These are phyloP conservation scores for Scelioninae gen. 1 DNA, from an alignment of 2,888 invertebrate genomes.

Conservation along the genomic window DNA sequence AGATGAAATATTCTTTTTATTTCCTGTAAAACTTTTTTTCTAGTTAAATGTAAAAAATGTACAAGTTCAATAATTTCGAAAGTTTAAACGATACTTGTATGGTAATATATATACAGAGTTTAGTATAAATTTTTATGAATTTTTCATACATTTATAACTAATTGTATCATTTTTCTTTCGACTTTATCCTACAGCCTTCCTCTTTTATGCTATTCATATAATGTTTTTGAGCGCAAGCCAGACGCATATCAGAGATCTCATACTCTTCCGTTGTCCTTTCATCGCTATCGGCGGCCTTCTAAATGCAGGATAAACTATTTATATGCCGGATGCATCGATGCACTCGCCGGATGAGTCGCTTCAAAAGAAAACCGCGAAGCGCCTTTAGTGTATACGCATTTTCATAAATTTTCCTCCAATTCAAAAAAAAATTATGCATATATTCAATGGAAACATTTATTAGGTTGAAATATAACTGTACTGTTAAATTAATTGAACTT, in stretches of 20 bases:
- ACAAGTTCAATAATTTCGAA: too few relatives aligned
- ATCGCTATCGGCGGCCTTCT: conserved; percentile 51
- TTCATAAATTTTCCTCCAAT: conserved; percentile 25
- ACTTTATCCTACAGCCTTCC: not conserved
- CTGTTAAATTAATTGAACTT: conserved; percentile 1
- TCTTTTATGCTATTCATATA: conserved; percentile 26
- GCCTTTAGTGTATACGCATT: conserved; percentile 10
- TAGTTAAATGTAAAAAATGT: too few relatives aligned
- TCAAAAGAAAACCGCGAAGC: conserved; percentile 59
- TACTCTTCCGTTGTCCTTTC: conserved; percentile 61
- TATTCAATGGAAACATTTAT: conserved; percentile 22
- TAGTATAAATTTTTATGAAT: not conserved
- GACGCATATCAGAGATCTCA: conserved; percentile 45
- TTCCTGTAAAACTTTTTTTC: too few relatives aligned
- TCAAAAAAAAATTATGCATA: conserved; percentile 1
- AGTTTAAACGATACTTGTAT: not conserved
- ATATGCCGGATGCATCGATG: conserved; percentile 73
- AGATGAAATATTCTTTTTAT: too few relatives aligned
- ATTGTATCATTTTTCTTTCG: not conserved
- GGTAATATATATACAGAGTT: not conserved
- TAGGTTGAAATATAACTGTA: not conserved
- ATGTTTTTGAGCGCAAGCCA: conserved; percentile 33
- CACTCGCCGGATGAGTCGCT: conserved; percentile 66
- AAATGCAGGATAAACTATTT: conserved; percentile 71
- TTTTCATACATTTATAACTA: not conserved